Conservation (phyloP, 1,140 invertebrate species). For the Euglossa dilemma region DNA sequence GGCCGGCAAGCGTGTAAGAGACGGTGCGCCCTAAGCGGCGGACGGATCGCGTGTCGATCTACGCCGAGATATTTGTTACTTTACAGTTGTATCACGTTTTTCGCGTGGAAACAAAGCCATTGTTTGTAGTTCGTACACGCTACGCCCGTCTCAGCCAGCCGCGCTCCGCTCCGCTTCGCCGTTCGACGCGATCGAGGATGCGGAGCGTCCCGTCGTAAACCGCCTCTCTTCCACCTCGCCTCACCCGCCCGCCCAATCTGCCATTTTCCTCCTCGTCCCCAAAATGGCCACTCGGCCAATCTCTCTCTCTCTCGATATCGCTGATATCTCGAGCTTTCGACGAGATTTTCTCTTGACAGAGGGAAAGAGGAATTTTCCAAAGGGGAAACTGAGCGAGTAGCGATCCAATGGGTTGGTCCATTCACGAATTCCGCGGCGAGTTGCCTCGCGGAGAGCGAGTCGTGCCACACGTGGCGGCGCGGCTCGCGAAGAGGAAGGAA, state of each 20-base stretch:
- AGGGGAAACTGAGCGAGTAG: too few relatives aligned
- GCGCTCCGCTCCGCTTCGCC: not conserved
- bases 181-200: constrained; percentile 70
- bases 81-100: constrained; percentile 79
- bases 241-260: constrained; percentile 14
- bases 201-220: constrained; percentile 61
- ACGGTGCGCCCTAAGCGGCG: constrained; percentile 57
- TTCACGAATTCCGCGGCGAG: constrained; percentile 20
- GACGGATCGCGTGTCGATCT: constrained; percentile 80
- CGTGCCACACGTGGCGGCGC: constrained; percentile 38
- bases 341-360: too few relatives aligned
- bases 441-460: not conserved
- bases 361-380: not conserved
- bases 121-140: constrained; percentile 75
- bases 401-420: constrained; percentile 22
- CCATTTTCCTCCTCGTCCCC: constrained; percentile 38
- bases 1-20: constrained; percentile 31
- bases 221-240: constrained; percentile 52
- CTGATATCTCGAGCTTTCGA: too few relatives aligned
- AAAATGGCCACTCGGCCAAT: constrained; percentile 37
- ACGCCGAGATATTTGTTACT: constrained; percentile 80
- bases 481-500: constrained; percentile 26
- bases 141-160: constrained; percentile 54
- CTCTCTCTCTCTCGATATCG: too few relatives aligned
- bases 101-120: constrained; percentile 79